A percentile compares a stretch with the other conserved stretches of the same genome.
Conservation (phyloP, 2,888 invertebrate species). For the Phortica okadai region DNA sequence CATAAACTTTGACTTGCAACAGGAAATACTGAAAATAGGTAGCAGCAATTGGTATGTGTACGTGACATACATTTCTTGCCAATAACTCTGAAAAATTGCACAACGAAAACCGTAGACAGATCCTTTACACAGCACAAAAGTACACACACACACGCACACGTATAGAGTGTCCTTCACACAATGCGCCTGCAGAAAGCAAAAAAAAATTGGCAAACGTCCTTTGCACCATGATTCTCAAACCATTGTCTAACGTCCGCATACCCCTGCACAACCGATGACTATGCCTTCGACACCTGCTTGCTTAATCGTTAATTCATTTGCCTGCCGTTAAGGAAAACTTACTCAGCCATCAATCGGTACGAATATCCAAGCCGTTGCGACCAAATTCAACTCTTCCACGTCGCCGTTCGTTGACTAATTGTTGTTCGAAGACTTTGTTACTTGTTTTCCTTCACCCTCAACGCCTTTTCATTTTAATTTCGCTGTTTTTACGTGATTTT, state of each 20-base stretch:
- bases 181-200: constrained; percentile 1
- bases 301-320: neutral
- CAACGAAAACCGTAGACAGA: neutral
- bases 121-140: neutral
- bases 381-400: too few species aligned
- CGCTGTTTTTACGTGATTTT: too few species aligned
- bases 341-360: too few species aligned
- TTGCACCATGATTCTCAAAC: neutral
- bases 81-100: neutral
- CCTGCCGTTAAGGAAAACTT: too few species aligned
- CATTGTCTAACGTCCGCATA: neutral
- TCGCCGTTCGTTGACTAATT: too few species aligned
- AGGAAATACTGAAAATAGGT: too few species aligned
- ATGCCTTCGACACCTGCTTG: neutral
- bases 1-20: too few species aligned
- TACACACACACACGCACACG: neutral
- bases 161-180: constrained; percentile 16
- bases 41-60: neutral
- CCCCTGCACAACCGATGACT: neutral
- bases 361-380: too few species aligned
- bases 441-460: too few species aligned
- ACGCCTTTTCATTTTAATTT: too few species aligned
- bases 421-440: too few species aligned
- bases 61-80: constrained; percentile 13
- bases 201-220: constrained; percentile 25